A percentile compares a stretch with the other conserved stretches of the same genome.
phyloP scores from a whole-genome alignment of 1,140 invertebrate genomes.

The Euura lappo region DNA sequence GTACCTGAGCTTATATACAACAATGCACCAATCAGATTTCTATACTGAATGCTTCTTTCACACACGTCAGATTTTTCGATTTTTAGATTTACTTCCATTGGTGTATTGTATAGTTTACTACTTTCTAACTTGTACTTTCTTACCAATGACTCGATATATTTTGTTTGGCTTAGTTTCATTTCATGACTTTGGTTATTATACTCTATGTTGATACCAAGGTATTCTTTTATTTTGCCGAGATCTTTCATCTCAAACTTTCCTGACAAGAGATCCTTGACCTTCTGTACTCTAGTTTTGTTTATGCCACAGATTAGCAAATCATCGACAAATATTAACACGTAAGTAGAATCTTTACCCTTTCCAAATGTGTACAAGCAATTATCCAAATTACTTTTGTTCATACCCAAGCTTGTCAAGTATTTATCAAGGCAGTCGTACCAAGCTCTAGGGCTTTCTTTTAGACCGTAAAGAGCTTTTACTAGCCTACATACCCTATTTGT shows the following conservation, averaged over 20 bases:
- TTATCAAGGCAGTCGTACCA: conserved; percentile 37
- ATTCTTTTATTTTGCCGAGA: conserved; percentile 22
- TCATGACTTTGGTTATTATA: conserved; percentile 6
- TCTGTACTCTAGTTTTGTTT: conserved; percentile 15
- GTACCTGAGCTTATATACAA: conserved; percentile 16
- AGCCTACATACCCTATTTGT: conserved; percentile 31
- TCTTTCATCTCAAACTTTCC: conserved; percentile 29
- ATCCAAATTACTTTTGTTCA: conserved; percentile 29
- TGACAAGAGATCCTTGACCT: conserved; percentile 20
- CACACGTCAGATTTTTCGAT: conserved; percentile 8
- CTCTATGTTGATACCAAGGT: conserved; percentile 21
- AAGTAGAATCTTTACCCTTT: conserved; percentile 17
- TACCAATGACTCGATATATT: conserved; percentile 21
- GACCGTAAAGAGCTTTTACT: conserved; percentile 41
- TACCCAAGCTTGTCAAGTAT: conserved; percentile 32
- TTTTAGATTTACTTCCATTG: conserved; percentile 17
- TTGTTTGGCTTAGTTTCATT: conserved; percentile 16
- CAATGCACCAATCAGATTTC: conserved; percentile 14
- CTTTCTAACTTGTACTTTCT: conserved; percentile 19
- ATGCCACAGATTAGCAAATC: conserved; percentile 41
- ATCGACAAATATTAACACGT: conserved; percentile 39
- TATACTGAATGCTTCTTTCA: conserved; percentile 12
- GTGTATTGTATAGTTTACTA: conserved; percentile 19
- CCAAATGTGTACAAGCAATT: conserved; percentile 34
- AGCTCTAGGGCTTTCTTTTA: conserved; percentile 31